Evolutionary conservation across 2,888 invertebrate species (phyloP).

Genomic region (Malacosoma neustria): DNA sequence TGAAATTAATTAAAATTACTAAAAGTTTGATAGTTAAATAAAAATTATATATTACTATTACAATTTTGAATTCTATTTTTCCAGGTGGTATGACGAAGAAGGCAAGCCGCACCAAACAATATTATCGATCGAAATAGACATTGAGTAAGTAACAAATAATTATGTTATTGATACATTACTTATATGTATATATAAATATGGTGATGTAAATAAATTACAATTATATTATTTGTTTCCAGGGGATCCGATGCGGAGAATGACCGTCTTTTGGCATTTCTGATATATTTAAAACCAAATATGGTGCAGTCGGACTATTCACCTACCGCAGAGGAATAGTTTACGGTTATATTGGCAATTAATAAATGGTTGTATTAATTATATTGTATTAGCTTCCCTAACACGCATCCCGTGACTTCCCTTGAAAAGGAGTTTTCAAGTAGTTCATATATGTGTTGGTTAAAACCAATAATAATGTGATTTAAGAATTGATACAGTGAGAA

Average conservation of each 20-base stretch:
- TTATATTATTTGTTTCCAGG: conserved; percentile 23
- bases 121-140: conserved; percentile 55
- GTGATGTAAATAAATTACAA: no score
- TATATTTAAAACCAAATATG: conserved; percentile 39
- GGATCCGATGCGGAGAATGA: conserved; percentile 42
- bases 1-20: no score
- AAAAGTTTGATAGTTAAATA: no score
- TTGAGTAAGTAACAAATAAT: conserved; percentile 45
- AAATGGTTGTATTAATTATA: conserved; percentile 3
- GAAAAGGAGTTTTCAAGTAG: not conserved
- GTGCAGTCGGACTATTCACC: conserved; percentile 17
- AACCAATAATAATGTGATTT: no score
- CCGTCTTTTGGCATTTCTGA: conserved; percentile 47
- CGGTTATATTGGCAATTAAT: not conserved
- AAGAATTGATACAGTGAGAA: no score
- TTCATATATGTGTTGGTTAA: no score
- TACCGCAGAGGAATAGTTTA: conserved; percentile 19
- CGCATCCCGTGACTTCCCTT: conserved; percentile 3
- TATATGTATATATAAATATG: no score
- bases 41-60: no score
- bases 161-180: not conserved
- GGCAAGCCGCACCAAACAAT: conserved; percentile 53
- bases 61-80: no score
- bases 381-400: conserved; percentile 8
- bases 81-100: conserved; percentile 62